These are phyloP conservation scores for Paguma larvata DNA, from an alignment of 2,797 vertebrate species.

Conservation along the genomic window DNA sequence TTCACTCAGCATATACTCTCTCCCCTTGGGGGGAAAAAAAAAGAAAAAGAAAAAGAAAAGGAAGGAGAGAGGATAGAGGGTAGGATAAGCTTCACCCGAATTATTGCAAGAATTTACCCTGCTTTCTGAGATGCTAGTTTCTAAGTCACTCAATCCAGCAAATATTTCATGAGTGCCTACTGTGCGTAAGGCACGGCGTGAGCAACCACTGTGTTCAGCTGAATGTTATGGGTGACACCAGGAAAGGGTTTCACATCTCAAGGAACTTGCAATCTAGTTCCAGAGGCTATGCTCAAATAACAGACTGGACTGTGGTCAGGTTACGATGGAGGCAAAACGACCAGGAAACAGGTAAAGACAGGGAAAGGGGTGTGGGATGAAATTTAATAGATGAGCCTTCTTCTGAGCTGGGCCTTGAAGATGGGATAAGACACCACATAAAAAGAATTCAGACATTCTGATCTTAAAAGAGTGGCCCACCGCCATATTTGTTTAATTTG, in stretches of 20 bases:
- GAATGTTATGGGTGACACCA: not conserved
- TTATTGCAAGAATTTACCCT: not conserved
- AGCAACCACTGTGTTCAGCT: not conserved
- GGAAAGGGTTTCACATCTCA: not conserved
- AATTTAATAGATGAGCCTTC: not conserved
- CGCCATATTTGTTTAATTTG: not conserved
- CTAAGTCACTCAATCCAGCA: conserved; percentile 20
- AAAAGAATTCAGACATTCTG: not conserved
- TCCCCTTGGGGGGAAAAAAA: not conserved
- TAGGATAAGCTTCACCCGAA: not conserved
- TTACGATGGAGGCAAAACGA: not conserved
- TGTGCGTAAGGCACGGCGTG: not conserved
- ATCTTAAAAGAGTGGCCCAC: not conserved
- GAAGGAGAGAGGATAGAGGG: no score
- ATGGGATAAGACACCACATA: not conserved
- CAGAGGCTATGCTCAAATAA: not conserved
- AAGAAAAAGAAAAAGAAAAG: not conserved
- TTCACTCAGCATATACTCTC: not conserved
- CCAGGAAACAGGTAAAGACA: not conserved
- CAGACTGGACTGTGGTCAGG: not conserved
- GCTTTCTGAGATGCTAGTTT: not conserved
- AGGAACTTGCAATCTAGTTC: not conserved
- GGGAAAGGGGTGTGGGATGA: not conserved
- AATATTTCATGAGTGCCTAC: not conserved
- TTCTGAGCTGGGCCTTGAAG: conserved; percentile 14